Conservation (phyloP, 2,797 vertebrate genomes). For the Cuculus canorus region DNA sequence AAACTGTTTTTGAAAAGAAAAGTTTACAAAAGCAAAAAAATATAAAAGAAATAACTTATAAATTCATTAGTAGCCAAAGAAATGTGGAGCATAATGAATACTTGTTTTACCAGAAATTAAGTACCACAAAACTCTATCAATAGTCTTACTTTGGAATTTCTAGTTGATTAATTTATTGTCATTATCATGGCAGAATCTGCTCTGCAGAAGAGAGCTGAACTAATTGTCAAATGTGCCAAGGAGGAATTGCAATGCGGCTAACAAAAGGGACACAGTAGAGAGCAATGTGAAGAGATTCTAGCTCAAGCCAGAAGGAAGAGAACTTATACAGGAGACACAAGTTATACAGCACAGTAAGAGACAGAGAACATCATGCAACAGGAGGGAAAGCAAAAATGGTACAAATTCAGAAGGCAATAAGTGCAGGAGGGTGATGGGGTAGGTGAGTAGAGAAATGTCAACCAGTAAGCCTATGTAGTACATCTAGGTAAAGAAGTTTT, state of each 20-base stretch:
- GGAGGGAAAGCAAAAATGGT: neutral
- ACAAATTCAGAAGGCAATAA: neutral
- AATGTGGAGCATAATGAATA: neutral
- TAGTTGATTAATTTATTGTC: neutral
- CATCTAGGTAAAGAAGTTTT: neutral
- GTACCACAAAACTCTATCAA: neutral
- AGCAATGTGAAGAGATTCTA: neutral
- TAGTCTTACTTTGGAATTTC: neutral
- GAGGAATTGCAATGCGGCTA: neutral
- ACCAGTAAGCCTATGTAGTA: neutral
- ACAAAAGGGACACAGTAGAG: neutral
- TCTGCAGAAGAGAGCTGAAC: neutral
- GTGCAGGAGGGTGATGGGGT: accelerated
- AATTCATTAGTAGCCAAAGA: neutral
- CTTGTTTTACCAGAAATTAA: neutral
- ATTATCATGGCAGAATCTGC: neutral
- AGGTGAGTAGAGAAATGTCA: neutral
- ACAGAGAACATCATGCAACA: neutral
- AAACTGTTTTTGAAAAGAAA: neutral
- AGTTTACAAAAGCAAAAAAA: neutral
- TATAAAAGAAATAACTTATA: neutral
- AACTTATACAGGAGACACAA: neutral
- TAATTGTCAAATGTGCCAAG: too few species aligned
- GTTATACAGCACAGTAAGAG: neutral
- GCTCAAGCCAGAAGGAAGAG: neutral